These are phyloP conservation scores for Cheirogaleus medius DNA, from an alignment of 2,113 vertebrate species.

Conservation along the genomic window DNA sequence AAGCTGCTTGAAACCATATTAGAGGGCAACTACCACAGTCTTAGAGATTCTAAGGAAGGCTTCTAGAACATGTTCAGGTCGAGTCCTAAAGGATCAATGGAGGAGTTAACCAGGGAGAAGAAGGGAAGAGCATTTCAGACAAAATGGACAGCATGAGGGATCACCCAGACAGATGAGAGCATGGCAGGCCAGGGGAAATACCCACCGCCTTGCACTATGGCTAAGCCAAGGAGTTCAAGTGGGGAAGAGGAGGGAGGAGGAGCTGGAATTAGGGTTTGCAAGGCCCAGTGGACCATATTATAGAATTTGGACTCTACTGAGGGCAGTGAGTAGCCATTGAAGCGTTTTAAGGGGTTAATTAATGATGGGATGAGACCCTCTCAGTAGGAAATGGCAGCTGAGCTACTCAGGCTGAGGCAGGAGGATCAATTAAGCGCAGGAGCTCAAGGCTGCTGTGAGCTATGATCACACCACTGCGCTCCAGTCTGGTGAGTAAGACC, in stretches of 20 bases:
- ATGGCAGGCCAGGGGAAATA: neutral
- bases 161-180: neutral
- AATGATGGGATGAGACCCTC: neutral
- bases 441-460: too few species aligned
- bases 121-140: neutral
- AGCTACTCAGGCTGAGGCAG: neutral
- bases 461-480: too few species aligned
- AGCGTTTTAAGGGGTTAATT: neutral
- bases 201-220: neutral
- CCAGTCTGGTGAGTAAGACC: too few species aligned
- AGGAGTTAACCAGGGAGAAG: neutral
- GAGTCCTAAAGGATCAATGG: neutral
- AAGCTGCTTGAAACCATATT: neutral
- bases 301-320: neutral
- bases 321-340: neutral
- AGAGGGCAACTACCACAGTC: neutral
- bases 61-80: neutral
- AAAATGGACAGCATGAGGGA: neutral
- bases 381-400: neutral
- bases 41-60: neutral
- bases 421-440: too few species aligned
- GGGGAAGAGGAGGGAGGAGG: neutral
- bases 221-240: neutral
- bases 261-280: neutral
- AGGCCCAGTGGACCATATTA: neutral